Percentiles rank a stretch among this genome's conserved stretches.
These are phyloP conservation scores for Oligia latruncula DNA, from an alignment of 2,888 invertebrate species.

Conservation along the genomic window DNA sequence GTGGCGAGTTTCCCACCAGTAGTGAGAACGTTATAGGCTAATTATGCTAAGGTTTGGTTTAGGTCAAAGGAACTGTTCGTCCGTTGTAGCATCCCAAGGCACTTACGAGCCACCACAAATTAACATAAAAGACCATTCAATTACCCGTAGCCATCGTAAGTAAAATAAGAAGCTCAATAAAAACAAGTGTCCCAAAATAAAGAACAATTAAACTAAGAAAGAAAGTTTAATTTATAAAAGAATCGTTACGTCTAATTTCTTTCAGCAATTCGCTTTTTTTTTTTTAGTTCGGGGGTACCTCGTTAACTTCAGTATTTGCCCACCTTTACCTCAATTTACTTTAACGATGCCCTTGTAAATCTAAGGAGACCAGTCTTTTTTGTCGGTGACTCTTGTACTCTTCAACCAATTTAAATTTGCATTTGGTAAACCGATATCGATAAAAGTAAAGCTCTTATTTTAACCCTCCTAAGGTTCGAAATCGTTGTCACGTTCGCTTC, in stretches of 20 bases:
- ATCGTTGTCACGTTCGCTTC: constrained; percentile 48
- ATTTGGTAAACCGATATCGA: constrained; percentile 32
- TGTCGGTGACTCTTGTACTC: constrained; percentile 72
- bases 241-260: constrained; percentile 75
- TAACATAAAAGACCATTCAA: constrained; percentile 20
- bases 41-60: neutral
- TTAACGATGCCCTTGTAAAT: constrained; percentile 83
- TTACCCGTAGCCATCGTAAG: constrained; percentile 1
- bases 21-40: too few species aligned
- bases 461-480: constrained; percentile 54
- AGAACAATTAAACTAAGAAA: constrained; percentile 50
- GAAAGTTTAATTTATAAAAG: constrained; percentile 60
- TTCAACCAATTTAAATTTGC: constrained; percentile 62
- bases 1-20: neutral
- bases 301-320: constrained; percentile 78
- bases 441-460: constrained; percentile 44
- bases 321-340: constrained; percentile 85
- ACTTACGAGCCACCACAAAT: constrained; percentile 15
- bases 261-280: constrained; percentile 67
- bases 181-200: constrained; percentile 36
- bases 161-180: constrained; percentile 17
- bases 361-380: constrained; percentile 80
- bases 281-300: constrained; percentile 67
- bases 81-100: neutral
- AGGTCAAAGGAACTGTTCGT: neutral